Evolutionary conservation across 1,140 invertebrate genomes (phyloP).

Genomic region (Cotesia typhae): DNA sequence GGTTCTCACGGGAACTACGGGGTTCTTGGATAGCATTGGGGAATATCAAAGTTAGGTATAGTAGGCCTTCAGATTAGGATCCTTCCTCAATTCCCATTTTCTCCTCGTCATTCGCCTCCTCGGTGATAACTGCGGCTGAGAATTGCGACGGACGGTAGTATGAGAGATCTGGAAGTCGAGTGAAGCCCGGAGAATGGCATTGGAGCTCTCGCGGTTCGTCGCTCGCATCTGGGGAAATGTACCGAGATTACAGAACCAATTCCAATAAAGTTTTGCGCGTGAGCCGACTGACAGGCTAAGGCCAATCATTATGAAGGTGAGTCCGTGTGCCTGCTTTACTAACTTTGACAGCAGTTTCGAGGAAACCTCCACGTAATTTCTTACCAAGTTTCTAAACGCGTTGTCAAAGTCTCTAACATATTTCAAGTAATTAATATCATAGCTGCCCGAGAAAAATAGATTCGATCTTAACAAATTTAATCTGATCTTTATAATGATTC

Average conservation of each 20-base stretch:
- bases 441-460: too few relatives aligned
- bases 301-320: constrained; percentile 61
- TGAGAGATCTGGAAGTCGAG: not conserved
- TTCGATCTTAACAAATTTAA: too few relatives aligned
- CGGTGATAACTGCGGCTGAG: constrained; percentile 38
- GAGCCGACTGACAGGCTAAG: constrained; percentile 52
- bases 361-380: constrained; percentile 14
- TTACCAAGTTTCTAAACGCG: not conserved
- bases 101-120: constrained; percentile 40
- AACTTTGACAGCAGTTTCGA: constrained; percentile 34
- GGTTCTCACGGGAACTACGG: constrained; percentile 34
- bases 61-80: constrained; percentile 57
- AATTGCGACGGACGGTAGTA: not conserved
- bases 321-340: constrained; percentile 17
- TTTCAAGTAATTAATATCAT: constrained; percentile 11
- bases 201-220: constrained; percentile 36
- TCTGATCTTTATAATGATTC: too few relatives aligned
- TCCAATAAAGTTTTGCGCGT: constrained; percentile 63
- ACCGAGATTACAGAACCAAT: constrained; percentile 62
- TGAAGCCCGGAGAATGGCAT: constrained; percentile 33
- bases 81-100: constrained; percentile 53
- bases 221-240: constrained; percentile 59
- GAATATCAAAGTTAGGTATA: constrained; percentile 52
- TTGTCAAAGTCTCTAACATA: too few relatives aligned
- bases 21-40: constrained; percentile 36